A percentile compares a stretch with the other conserved stretches of the same genome.
Evolutionary conservation across 2,888 invertebrate species (phyloP).

Genomic region (Drymonia ruficornis): DNA sequence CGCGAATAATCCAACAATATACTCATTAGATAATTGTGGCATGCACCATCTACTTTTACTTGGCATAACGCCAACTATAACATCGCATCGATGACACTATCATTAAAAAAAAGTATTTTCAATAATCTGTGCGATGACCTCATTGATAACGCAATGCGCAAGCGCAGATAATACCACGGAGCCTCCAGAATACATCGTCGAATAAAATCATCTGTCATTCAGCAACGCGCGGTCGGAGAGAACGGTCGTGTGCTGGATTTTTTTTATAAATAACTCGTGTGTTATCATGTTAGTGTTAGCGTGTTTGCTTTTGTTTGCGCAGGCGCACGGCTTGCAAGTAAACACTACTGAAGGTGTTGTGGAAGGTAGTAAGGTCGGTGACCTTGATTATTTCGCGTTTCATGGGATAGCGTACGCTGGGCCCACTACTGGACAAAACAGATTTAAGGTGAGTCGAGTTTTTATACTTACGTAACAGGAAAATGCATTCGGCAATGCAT

Average conservation of each 20-base stretch:
- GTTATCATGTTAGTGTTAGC: slow-evolving; percentile 36
- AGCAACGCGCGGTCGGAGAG: not conserved
- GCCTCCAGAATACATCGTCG: not conserved
- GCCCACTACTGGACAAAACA: slow-evolving; percentile 49
- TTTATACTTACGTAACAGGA: not conserved
- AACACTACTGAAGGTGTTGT: slow-evolving; percentile 64
- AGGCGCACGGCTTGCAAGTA: slow-evolving; percentile 48
- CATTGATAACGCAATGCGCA: slow-evolving; percentile 50
- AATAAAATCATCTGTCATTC: slow-evolving; percentile 5
- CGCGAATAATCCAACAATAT: not conserved
- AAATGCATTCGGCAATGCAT: not conserved
- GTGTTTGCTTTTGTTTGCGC: slow-evolving; percentile 34
- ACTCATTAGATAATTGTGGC: not conserved
- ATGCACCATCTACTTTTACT: not conserved
- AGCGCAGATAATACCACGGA: slow-evolving; percentile 57
- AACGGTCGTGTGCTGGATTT: slow-evolving; percentile 8
- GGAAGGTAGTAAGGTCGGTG: slow-evolving; percentile 47
- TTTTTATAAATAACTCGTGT: not conserved
- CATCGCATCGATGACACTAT: not conserved
- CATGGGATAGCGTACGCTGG: slow-evolving; percentile 72
- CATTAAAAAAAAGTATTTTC: not conserved
- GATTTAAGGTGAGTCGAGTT: slow-evolving; percentile 58
- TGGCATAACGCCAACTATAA: not conserved
- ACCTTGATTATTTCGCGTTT: slow-evolving; percentile 59
- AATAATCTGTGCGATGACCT: slow-evolving; percentile 28